phyloP scores from a whole-genome alignment of 1,140 invertebrate genomes.

The Saccostrea glomerata region DNA sequence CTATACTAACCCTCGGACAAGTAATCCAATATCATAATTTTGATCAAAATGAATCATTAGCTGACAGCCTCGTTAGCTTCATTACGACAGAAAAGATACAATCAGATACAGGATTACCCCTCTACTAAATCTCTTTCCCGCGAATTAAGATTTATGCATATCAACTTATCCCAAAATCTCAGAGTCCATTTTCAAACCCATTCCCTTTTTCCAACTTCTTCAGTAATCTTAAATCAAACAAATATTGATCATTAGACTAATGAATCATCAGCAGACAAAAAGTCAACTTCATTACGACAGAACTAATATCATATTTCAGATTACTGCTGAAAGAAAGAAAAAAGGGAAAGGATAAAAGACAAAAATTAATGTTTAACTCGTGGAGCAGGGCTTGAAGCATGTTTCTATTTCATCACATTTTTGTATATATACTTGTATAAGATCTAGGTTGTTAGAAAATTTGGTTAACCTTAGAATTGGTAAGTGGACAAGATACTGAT shows the following conservation, averaged over 20 bases:
- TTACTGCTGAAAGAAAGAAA: neutral
- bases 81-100: neutral
- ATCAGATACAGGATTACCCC: too few relatives aligned
- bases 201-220: too few relatives aligned
- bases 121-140: too few relatives aligned
- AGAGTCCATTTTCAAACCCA: too few relatives aligned
- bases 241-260: neutral
- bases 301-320: neutral
- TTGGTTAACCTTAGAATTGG: too few relatives aligned
- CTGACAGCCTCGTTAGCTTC: neutral
- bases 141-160: too few relatives aligned
- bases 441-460: too few relatives aligned
- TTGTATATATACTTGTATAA: neutral
- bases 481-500: neutral
- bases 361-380: neutral
- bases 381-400: neutral
- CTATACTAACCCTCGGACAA: neutral
- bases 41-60: neutral
- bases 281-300: slow-evolving; percentile 9
- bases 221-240: neutral
- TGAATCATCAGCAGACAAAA: neutral
- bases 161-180: too few relatives aligned
- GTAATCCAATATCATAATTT: neutral
- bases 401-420: slow-evolving; percentile 21
- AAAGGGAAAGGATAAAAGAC: too few relatives aligned